phyloP scores from a whole-genome alignment of 2,797 vertebrate species.

The Antennarius maculatus region DNA sequence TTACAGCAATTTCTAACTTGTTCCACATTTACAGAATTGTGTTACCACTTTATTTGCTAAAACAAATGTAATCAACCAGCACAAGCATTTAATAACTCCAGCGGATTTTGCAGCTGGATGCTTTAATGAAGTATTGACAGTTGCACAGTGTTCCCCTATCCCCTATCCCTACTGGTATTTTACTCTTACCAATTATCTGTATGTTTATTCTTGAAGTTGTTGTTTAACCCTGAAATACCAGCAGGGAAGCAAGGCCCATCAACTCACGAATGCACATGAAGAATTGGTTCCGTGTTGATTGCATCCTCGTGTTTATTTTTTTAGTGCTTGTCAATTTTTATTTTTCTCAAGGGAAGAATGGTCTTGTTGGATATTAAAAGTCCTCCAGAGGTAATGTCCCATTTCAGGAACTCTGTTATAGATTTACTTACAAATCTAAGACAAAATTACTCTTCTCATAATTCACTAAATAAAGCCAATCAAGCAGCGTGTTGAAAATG shows the following conservation, averaged over 20 bases:
- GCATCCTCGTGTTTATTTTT: conserved; percentile 13
- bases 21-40: too few species aligned
- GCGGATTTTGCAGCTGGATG: too few species aligned
- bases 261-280: conserved; percentile 51
- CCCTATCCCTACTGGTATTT: too few species aligned
- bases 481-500: conserved; percentile 67
- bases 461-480: conserved; percentile 72
- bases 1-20: too few species aligned
- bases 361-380: conserved; percentile 40
- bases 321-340: conserved; percentile 30
- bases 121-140: too few species aligned
- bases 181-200: too few species aligned
- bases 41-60: too few species aligned
- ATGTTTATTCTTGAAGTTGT: too few species aligned
- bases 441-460: conserved; percentile 47
- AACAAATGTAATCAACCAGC: too few species aligned
- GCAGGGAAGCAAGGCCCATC: conserved; percentile 53
- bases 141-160: too few species aligned
- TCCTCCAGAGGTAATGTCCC: conserved; percentile 30
- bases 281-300: conserved; percentile 41
- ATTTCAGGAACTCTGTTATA: conserved; percentile 36
- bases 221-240: conserved; percentile 34
- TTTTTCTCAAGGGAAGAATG: conserved; percentile 35
- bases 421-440: conserved; percentile 43
- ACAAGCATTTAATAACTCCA: too few species aligned